Base-by-base conservation (phyloP, 2,113 vertebrate species). In the Neolamprologus modestus region DNA sequence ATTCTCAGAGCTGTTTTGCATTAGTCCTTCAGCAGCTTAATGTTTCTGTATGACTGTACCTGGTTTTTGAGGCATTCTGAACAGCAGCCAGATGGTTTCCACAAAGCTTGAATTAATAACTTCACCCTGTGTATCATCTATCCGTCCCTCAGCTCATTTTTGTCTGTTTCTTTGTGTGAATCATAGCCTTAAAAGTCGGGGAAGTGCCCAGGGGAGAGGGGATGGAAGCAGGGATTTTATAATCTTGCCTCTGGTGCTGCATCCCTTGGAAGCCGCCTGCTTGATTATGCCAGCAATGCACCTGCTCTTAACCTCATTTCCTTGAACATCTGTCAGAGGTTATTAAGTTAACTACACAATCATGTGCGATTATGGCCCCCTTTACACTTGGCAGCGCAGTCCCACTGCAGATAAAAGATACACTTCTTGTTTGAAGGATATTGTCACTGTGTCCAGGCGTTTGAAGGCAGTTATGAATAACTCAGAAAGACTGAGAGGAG, bases 271-370 rank as follows among this genome's bases (percentile, higher is more conserved):
- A 83, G 50, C 61, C 71, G 84, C 63, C 85, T 87, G 8, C 87
- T 92, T 92, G 86, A 92, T 92, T 91, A 92, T 93, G 86, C 89
- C 57, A 47, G 57, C 45, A 76, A 90, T 84, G 91, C 90, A 92
- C 88, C 90, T 93, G 90, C 90, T 93, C 86, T 91, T 92, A 93
- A 92, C 90, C 93, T 93, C 47, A 88, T 91, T 91, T 90, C 84
- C 85, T 86, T 79, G 52, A 89, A 87, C 94, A 92, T 92, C 90
- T 93, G 92, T 85, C 63, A 37, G 63, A 88, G 86, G 82, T 87
- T 89, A 90, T 92, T 81, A 88, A 81, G 83, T 91, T 92, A 94
- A 94, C 87, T 33, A 83, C 55, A 88, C 87, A 87, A 93, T 93
- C 88, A 94, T 91, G 83, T 84, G 89, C 7, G 31, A 92, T 92